phyloP scores from a whole-genome alignment of 2,797 vertebrate species.

The Diplodus puntazzo region DNA sequence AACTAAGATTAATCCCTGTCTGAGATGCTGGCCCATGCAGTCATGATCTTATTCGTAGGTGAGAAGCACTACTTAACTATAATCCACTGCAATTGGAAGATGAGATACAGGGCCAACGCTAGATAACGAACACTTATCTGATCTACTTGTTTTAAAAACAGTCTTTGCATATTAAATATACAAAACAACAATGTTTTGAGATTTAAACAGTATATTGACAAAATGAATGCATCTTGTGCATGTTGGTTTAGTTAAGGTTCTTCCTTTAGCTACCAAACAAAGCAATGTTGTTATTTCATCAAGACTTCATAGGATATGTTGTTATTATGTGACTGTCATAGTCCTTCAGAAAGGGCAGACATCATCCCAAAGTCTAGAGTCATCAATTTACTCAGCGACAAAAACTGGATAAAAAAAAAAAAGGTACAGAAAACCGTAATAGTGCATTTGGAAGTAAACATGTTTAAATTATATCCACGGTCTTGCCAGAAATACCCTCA shows the following conservation, averaged over 20 bases:
- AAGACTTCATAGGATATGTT: too few species aligned
- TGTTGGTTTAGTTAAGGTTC: too few species aligned
- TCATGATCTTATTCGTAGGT: conserved; percentile 29
- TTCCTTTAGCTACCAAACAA: not conserved
- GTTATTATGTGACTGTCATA: too few species aligned
- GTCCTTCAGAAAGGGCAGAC: not conserved
- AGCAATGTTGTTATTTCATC: not conserved
- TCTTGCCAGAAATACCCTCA: not conserved
- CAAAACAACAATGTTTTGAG: not conserved
- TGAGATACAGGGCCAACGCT: not conserved
- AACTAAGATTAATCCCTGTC: conserved; percentile 4
- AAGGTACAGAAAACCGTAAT: not conserved
- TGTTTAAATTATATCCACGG: too few species aligned
- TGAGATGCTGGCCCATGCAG: conserved; percentile 3
- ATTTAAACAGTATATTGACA: not conserved
- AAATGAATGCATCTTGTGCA: not conserved
- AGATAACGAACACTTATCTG: not conserved
- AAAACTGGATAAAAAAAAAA: not conserved
- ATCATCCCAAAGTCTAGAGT: not conserved
- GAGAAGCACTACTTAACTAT: conserved; percentile 11
- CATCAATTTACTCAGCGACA: conserved; percentile 4
- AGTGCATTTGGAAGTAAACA: too few species aligned
- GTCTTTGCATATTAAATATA: not conserved
- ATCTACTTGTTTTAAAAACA: conserved; percentile 7
- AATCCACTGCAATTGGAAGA: conserved; percentile 13